Percentiles rank a stretch among this genome's conserved stretches.
phyloP scores from a whole-genome alignment of 2,797 vertebrate species.

The Karalla daura region DNA sequence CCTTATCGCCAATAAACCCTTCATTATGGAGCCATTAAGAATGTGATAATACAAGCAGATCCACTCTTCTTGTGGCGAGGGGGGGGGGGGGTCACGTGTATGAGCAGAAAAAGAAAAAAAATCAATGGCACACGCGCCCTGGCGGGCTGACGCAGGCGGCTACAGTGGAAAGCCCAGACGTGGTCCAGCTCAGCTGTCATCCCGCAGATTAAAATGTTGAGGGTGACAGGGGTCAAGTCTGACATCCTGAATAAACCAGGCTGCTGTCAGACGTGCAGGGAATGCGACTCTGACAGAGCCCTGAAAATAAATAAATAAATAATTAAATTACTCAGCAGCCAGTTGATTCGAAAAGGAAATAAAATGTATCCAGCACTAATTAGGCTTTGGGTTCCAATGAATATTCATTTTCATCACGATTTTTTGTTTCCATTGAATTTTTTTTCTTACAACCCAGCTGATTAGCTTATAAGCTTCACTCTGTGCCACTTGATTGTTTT shows the following conservation, averaged over 20 bases:
- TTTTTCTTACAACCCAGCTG: not conserved
- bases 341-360: not conserved
- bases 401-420: not conserved
- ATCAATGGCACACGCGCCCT: slow-evolving; percentile 54
- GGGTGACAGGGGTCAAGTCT: slow-evolving; percentile 75
- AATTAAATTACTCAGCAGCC: not conserved
- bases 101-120: slow-evolving; percentile 30
- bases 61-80: slow-evolving; percentile 40
- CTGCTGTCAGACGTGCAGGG: slow-evolving; percentile 41
- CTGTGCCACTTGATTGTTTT: not conserved
- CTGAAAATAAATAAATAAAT: too few species aligned
- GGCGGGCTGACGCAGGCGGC: slow-evolving; percentile 23
- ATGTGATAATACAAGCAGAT: slow-evolving; percentile 82
- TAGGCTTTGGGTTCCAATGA: not conserved
- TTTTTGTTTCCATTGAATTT: not conserved
- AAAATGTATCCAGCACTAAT: not conserved
- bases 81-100: slow-evolving; percentile 25
- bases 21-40: slow-evolving; percentile 83
- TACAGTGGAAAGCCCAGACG: slow-evolving; percentile 52
- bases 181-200: slow-evolving; percentile 79
- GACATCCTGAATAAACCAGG: slow-evolving; percentile 68
- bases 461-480: not conserved
- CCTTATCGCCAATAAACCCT: slow-evolving; percentile 77
- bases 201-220: slow-evolving; percentile 84
- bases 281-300: slow-evolving; percentile 24